Evolutionary conservation across 2,113 vertebrate species (phyloP).

Genomic region (Clarias magur): DNA sequence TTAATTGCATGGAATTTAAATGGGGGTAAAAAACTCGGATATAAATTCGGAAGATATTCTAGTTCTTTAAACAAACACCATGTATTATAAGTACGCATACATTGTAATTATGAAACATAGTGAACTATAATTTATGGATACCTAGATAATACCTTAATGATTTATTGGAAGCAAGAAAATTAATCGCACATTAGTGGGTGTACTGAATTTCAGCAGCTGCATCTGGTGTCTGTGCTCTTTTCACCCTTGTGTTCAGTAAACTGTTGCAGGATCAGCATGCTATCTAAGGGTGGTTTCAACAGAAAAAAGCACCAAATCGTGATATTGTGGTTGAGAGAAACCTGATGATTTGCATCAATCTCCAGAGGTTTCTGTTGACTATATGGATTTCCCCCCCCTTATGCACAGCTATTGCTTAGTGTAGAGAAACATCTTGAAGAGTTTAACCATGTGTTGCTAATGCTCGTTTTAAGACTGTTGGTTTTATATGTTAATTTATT

Average conservation of each 20-base stretch:
- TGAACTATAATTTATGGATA: neutral
- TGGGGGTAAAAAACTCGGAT: neutral
- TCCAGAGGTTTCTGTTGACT: slow-evolving; percentile 66
- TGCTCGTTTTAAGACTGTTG: slow-evolving; percentile 68
- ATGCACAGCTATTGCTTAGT: slow-evolving; percentile 61
- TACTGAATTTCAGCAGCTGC: slow-evolving; percentile 25
- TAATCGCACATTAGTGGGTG: slow-evolving; percentile 22
- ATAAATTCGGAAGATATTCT: slow-evolving; percentile 13
- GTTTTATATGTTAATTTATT: slow-evolving; percentile 73
- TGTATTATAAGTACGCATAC: slow-evolving; percentile 29
- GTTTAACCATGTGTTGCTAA: slow-evolving; percentile 65
- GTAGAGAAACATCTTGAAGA: slow-evolving; percentile 64
- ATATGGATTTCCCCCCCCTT: slow-evolving; percentile 59
- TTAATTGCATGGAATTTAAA: slow-evolving; percentile 27
- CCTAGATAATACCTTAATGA: neutral
- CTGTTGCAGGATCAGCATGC: slow-evolving; percentile 66
- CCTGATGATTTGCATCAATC: slow-evolving; percentile 68
- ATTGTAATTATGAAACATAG: slow-evolving; percentile 25
- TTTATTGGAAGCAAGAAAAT: slow-evolving; percentile 3
- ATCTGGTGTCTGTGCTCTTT: slow-evolving; percentile 15
- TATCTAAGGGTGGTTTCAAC: slow-evolving; percentile 66
- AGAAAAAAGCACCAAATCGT: slow-evolving; percentile 68
- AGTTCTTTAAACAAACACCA: slow-evolving; percentile 12
- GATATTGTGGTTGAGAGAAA: slow-evolving; percentile 68
- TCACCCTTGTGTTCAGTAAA: slow-evolving; percentile 51